Evolutionary conservation across 1,140 invertebrate species (phyloP), one percentile per base, ranked within the genome.

Genomic region (Gryllus bimaculatus): DNA sequence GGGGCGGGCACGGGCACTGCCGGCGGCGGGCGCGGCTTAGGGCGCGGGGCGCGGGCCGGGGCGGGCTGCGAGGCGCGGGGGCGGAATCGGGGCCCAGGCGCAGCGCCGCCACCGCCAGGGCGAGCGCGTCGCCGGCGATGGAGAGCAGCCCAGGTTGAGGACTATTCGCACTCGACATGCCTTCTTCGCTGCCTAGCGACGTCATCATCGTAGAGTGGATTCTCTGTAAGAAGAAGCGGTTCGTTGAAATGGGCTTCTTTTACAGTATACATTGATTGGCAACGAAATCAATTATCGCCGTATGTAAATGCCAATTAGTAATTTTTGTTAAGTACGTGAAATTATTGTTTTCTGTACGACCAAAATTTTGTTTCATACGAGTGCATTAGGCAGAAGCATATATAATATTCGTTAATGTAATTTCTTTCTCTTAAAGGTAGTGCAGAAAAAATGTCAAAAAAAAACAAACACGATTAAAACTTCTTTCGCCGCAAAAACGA

Each of bases 91-190:
- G 83, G 82, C 82, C 77, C 78, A 87, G 85, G 85, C 84, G 85
- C 83, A 85, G 85, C 84, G 83, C 87, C 85, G 86, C 85, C 86
- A 87, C 83, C 85, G 85, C 82, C 82, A 84, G 54, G 49, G 73
- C 76, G 7, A 79, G 48, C 8, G 79, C 79, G 73, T 79, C 75
- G 18, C 79, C 79, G 8, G 79, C 79, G 5, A 79, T 74, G 8
- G 79, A 79, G 48, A 79, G 18, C 7, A 79, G 76, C 13, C 78
- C 48, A 21, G 20, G n/a, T 15, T 79, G 66, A 48, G 8, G 47
- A 18, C 20, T 39, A 39, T 2, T 20, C 12, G 74, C 74, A 4
- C n/a, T n/a, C 74, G 74, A 10, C 12, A 39, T 7, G 26, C n/a
- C 74, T 10, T 75, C 74, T 75, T 75, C 26, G 10, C 13, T 18